Conservation (phyloP, 2,797 vertebrate species). For the Oophaga sylvatica region DNA sequence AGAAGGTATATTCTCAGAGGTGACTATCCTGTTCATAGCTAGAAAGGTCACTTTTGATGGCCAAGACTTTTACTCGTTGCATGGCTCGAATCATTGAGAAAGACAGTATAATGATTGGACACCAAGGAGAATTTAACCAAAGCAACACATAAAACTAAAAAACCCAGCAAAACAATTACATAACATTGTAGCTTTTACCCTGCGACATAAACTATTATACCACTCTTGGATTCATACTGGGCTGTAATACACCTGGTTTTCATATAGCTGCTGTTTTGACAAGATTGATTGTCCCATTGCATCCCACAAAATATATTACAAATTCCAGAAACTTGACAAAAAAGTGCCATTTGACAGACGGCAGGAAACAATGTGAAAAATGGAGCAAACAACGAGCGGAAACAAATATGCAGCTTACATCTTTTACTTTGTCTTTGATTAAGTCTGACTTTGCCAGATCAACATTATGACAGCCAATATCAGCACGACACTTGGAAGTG, state of each 20-base stretch:
- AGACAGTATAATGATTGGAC: too few species aligned
- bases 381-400: slow-evolving; percentile 39
- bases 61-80: too few species aligned
- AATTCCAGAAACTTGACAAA: slow-evolving; percentile 33
- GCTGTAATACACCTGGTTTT: slow-evolving; percentile 7
- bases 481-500: neutral
- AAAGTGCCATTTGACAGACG: slow-evolving; percentile 14
- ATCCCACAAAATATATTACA: slow-evolving; percentile 23
- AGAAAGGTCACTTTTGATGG: too few species aligned
- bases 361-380: slow-evolving; percentile 17
- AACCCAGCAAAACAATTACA: neutral
- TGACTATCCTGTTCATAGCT: too few species aligned
- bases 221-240: neutral
- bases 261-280: neutral
- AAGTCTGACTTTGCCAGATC: slow-evolving; percentile 38
- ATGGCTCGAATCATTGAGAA: too few species aligned
- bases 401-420: slow-evolving; percentile 55
- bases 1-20: too few species aligned
- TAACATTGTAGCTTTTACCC: neutral
- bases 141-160: neutral
- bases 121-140: neutral
- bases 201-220: neutral
- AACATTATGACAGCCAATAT: slow-evolving; percentile 34
- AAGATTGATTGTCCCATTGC: slow-evolving; percentile 18
- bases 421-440: slow-evolving; percentile 22